phyloP scores from a whole-genome alignment of 2,113 vertebrate species.

The Dicaeum eximium region DNA sequence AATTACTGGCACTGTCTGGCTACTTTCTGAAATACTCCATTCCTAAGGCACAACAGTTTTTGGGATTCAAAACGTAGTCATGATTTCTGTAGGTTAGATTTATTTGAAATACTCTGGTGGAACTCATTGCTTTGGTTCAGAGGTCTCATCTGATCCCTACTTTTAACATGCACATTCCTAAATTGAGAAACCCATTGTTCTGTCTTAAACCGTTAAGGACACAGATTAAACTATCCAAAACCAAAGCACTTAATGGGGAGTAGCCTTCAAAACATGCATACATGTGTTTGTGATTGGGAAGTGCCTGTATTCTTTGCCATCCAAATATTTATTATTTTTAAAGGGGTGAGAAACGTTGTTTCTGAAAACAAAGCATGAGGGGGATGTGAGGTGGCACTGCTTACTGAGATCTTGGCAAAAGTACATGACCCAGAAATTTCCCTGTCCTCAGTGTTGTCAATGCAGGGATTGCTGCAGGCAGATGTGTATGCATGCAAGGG shows the following conservation, averaged over 20 bases:
- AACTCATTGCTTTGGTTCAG: not conserved
- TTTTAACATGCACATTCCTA: not conserved
- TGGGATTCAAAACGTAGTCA: not conserved
- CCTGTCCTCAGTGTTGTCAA: not conserved
- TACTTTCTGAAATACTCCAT: not conserved
- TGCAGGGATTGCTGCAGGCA: not conserved
- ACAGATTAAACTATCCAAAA: not conserved
- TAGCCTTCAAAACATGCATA: not conserved
- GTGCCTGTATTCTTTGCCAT: not conserved
- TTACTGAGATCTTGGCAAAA: not conserved
- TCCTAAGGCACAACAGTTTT: not conserved
- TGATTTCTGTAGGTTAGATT: not conserved
- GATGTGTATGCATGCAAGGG: not conserved
- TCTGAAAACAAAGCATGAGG: not conserved
- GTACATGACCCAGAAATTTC: not conserved
- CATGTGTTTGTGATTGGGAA: not conserved
- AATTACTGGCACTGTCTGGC: not conserved
- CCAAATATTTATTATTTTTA: not conserved
- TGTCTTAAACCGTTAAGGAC: not conserved
- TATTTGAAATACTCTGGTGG: not conserved
- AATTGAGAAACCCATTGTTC: constrained; percentile 3
- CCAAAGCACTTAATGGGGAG: not conserved
- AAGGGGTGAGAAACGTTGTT: not conserved
- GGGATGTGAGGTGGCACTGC: rapidly evolving
- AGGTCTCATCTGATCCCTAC: not conserved